Percentiles rank a stretch among this genome's conserved stretches.
Evolutionary conservation across 2,888 invertebrate species (phyloP).

Genomic region (Cinara cedri): DNA sequence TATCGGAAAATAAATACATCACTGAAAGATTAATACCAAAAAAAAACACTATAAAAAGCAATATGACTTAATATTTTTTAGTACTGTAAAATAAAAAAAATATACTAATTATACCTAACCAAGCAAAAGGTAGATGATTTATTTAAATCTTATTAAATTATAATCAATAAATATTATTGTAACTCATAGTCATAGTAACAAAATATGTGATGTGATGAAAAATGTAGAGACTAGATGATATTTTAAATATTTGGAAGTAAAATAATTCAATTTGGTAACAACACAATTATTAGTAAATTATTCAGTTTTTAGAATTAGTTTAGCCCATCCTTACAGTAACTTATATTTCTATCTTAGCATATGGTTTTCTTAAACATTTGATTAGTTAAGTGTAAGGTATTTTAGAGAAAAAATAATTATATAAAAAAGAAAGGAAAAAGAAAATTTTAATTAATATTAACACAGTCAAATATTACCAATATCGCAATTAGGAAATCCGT

Average conservation of each 20-base stretch:
- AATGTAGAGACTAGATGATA: constrained; percentile 40
- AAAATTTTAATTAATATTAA: constrained; percentile 43
- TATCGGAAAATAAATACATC: too few relatives aligned
- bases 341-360: constrained; percentile 38
- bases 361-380: constrained; percentile 23
- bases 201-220: constrained; percentile 27
- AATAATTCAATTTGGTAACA: constrained; percentile 41
- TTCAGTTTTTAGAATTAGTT: not conserved
- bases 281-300: constrained; percentile 18
- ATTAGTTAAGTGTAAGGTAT: constrained; percentile 38
- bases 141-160: not conserved
- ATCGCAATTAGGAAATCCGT: constrained; percentile 52
- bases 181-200: not conserved
- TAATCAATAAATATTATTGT: constrained; percentile 3
- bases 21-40: constrained; percentile 11
- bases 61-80: not conserved
- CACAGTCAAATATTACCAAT: constrained; percentile 56
- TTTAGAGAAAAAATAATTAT: constrained; percentile 36
- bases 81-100: not conserved
- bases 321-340: constrained; percentile 52
- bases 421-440: constrained; percentile 38
- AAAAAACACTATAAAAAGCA: not conserved
- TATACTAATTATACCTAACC: not conserved
- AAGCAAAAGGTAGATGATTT: constrained; percentile 4
- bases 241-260: constrained; percentile 1